Base-by-base conservation (phyloP, 2,797 vertebrate species). In the Lophotriccus pileatus region DNA sequence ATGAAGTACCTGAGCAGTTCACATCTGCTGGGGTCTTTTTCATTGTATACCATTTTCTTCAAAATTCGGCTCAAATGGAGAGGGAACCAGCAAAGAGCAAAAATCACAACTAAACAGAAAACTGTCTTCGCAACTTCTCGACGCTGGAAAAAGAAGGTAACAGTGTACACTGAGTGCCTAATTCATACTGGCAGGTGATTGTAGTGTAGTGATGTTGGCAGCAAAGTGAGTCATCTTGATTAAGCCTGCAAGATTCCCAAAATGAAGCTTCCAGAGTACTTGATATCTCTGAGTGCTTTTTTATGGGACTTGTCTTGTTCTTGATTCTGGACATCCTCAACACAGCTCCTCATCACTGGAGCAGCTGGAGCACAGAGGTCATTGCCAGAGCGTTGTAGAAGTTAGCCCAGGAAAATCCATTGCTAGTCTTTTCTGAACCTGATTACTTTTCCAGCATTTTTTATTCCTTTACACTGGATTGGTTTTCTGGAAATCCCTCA, bases 11-110 rank as follows among this genome's bases (percentile, higher is more conserved):
- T 98, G 83, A 99, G 97, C 24, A 99, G 97, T 75, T 99, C 99
- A 96, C 99, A 99, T 84, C 99, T 98, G 43, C 74, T 91, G 15
- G 76, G 93, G 55, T 99, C 98, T 12, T 39, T 46, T 79, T 97
- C 95, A 25, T 94, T 47, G 70, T 99, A 99, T 36, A 98, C 93
- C 36, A 95, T 98, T 97, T 98, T 98, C 98, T 99, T 99, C 79
- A 99, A 97, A 92, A 99, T 98, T 92, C 99, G 98, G 94, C 99
- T 99, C 86, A 99, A 97, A 93, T 99, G 99, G 84, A 99, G 98
- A 43, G 99, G 99, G 95, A 99, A 99, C 99, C 99, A 99, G 97
- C 99, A 99, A 39, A 99, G 98, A 67, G 99, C 99, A 95, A 99
- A 99, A 95, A 99, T 99, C 72, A 99, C 98, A 13, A 99, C 99